These are phyloP conservation scores for Sebastes nivosus DNA, from an alignment of 2,797 vertebrate genomes.

Conservation along the genomic window DNA sequence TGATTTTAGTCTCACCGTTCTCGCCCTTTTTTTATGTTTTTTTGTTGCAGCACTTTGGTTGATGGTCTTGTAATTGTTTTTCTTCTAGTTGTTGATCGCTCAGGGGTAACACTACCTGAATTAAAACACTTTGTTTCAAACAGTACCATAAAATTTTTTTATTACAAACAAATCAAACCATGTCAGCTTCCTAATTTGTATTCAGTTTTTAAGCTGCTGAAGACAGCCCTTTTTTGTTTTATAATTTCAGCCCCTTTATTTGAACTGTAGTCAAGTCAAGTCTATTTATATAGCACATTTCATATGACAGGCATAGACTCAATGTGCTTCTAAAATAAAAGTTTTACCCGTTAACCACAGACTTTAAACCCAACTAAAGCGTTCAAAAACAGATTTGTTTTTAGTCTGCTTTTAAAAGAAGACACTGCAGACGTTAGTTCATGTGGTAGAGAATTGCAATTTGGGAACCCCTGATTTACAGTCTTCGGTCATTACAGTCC, in stretches of 20 bases:
- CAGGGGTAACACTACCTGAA: not conserved
- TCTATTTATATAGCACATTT: not conserved
- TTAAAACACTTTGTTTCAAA: not conserved
- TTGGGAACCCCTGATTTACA: too few relatives aligned
- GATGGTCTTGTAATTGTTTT: not conserved
- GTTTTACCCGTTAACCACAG: too few relatives aligned
- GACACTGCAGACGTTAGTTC: too few relatives aligned
- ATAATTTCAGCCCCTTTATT: not conserved
- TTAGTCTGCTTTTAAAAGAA: too few relatives aligned
- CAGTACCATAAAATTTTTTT: not conserved
- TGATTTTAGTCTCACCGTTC: not conserved
- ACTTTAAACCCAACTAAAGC: too few relatives aligned
- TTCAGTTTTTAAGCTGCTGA: not conserved
- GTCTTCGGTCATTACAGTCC: too few relatives aligned
- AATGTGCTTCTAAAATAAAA: too few relatives aligned
- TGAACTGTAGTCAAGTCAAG: not conserved
- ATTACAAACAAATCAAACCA: conserved; percentile 4
- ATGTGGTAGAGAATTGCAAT: too few relatives aligned
- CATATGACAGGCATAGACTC: not conserved
- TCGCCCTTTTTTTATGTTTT: not conserved
- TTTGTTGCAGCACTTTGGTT: not conserved
- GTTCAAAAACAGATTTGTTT: rapidly evolving
- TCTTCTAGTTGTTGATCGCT: not conserved
- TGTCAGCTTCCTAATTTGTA: not conserved
- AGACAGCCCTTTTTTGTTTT: not conserved